Percentiles rank a stretch among this genome's conserved stretches.
Conservation (phyloP, 1,140 invertebrate genomes). For the Contarinia nasturtii region DNA sequence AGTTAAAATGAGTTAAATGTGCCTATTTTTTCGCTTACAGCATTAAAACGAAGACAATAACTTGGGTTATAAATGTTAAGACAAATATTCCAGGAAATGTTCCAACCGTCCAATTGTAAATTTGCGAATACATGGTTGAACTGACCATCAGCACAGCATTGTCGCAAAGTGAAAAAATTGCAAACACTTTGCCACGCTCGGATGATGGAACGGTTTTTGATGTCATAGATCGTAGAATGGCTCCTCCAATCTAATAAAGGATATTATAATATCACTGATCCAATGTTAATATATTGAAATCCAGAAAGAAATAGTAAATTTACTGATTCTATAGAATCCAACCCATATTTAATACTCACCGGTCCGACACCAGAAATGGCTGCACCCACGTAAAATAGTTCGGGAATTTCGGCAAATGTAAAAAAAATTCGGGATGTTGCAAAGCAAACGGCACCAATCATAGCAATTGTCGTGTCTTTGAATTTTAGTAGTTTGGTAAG, state of each 20-base stretch:
- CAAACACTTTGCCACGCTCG: conserved; percentile 58
- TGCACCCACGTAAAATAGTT: conserved; percentile 43
- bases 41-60: background rate
- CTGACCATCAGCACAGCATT: conserved; percentile 53
- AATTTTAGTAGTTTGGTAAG: conserved; percentile 42
- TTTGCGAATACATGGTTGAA: conserved; percentile 42
- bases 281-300: too few species aligned
- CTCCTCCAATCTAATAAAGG: too few species aligned
- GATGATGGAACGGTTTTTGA: conserved; percentile 44
- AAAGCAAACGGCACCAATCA: conserved; percentile 44
- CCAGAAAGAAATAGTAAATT: too few species aligned
- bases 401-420: conserved; percentile 28
- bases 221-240: conserved; percentile 50
- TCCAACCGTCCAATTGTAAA: background rate
- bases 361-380: conserved; percentile 45
- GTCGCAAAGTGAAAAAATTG: conserved; percentile 52
- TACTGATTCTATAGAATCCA: too few species aligned
- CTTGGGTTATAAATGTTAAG: background rate
- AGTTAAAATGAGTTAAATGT: too few species aligned
- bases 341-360: too few species aligned
- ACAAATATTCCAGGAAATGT: background rate
- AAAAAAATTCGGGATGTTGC: conserved; percentile 44
- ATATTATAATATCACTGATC: too few species aligned
- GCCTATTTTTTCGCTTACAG: too few species aligned
- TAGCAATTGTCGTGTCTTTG: conserved; percentile 46